These are phyloP conservation scores for Artemia sinica DNA, from an alignment of 2,888 invertebrate genomes.

Conservation along the genomic window DNA sequence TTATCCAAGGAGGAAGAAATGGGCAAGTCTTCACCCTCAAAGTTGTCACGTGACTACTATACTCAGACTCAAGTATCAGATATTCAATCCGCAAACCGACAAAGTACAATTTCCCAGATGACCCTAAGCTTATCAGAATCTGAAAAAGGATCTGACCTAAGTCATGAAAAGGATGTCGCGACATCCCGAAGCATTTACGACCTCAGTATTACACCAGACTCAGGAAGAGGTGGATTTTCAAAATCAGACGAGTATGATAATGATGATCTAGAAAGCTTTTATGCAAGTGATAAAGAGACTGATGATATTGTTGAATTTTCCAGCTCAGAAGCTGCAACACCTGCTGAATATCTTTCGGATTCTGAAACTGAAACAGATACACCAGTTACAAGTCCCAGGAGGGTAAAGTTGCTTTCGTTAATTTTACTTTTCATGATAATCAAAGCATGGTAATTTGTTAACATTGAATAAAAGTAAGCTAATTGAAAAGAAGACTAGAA, in stretches of 20 bases:
- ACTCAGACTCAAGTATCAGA: constrained; percentile 22
- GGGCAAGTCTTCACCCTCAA: not conserved
- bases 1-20: not conserved
- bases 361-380: constrained; percentile 11
- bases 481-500: too few relatives aligned
- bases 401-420: not conserved
- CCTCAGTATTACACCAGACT: not conserved
- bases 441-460: too few relatives aligned
- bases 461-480: too few relatives aligned
- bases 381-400: not conserved
- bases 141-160: not conserved
- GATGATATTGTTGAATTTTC: constrained; percentile 44
- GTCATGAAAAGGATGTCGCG: constrained; percentile 10
- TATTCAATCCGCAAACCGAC: constrained; percentile 3
- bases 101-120: constrained; percentile 10
- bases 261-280: constrained; percentile 41
- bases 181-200: not conserved
- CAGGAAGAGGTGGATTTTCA: constrained; percentile 14
- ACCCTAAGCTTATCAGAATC: constrained; percentile 1
- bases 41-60: constrained; percentile 21
- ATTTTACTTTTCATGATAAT: too few relatives aligned
- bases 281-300: constrained; percentile 43
- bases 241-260: constrained; percentile 19
- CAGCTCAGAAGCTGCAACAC: constrained; percentile 33
- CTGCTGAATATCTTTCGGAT: constrained; percentile 14